Evolutionary conservation across 2,888 invertebrate genomes (phyloP).

Genomic region (Hanleya hanleyi): DNA sequence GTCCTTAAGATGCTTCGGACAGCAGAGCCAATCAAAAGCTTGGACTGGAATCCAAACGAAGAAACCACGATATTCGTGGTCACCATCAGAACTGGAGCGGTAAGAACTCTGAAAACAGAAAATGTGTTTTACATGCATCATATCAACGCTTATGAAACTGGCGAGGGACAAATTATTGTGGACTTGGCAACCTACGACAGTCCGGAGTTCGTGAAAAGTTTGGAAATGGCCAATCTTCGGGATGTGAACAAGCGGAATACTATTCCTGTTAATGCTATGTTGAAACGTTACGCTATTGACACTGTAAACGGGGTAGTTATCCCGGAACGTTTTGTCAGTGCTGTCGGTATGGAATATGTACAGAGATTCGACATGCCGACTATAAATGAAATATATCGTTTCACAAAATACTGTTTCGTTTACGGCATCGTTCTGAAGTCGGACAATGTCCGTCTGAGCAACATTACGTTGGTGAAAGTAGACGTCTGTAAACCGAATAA

Average conservation of each 20-base stretch:
- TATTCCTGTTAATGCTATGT: conserved; percentile 47
- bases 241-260: conserved; percentile 49
- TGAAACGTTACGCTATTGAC: conserved; percentile 57
- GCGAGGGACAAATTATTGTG: conserved; percentile 44
- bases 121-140: conserved; percentile 66
- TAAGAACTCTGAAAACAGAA: conserved; percentile 44
- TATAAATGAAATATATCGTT: conserved; percentile 63
- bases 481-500: conserved; percentile 50
- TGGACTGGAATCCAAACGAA: conserved; percentile 58
- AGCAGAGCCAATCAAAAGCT: conserved; percentile 54
- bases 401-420: conserved; percentile 57
- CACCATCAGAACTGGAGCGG: conserved; percentile 46
- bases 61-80: conserved; percentile 56
- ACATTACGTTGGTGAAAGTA: conserved; percentile 64
- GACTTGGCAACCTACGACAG: conserved; percentile 61
- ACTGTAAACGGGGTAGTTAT: conserved; percentile 31
- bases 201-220: conserved; percentile 54
- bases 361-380: conserved; percentile 61
- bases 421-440: conserved; percentile 63
- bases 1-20: conserved; percentile 52
- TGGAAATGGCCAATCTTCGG: conserved; percentile 46
- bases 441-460: conserved; percentile 49
- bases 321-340: conserved; percentile 30
- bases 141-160: conserved; percentile 62
- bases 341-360: conserved; percentile 40